Evolutionary conservation across 1,140 invertebrate species (phyloP), one percentile per base, ranked within the genome.

Genomic region (Daktulosphaira vitifoliae): DNA sequence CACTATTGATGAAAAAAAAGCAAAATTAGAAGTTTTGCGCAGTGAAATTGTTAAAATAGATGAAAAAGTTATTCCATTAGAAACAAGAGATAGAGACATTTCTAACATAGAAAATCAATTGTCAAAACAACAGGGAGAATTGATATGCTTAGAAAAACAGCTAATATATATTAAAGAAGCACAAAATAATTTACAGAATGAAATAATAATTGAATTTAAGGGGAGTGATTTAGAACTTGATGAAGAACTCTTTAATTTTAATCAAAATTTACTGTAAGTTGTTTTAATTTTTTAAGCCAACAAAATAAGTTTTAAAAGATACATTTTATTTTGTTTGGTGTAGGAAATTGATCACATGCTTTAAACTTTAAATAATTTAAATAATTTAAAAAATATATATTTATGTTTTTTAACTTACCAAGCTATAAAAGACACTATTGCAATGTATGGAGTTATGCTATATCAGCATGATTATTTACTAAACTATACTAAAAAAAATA

Each of bases 171-270:
- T 72, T 18, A 23, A 52, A 44, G 67, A 68, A 20, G 48, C 48
- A n/a, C 65, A 68, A 9, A 49, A 53, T 8, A 77, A 78, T 67
- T 70, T 83, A 38, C 76, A 78, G 71, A 76, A 77, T 68, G 75
- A 72, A 26, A 83, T 85, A 66, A 77, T 81, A 66, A 75, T 79
- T 50, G 72, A 84, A 39, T 84, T 82, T 73, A 71, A 81, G 69
- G 83, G 83, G 5, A 76, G 81, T 37, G 77, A 81, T 68, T 75
- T 78, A 46, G 80, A 86, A 59, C 77, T 92, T 37, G 74, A 82
- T 48, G 71, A 80, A 39, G 79, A 79, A 69, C 82, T 90, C 8
- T 66, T 68, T 16, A 73, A 74, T 68, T 76, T 80, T 37, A 69
- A 75, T 7, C 9, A 74, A 74, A 68, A 71, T 76, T 50, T 77